Percentiles rank a stretch among this genome's conserved stretches.
Evolutionary conservation across 92 coral and sea anemone genomes (phyloP).

Genomic region (Bergia sp.): DNA sequence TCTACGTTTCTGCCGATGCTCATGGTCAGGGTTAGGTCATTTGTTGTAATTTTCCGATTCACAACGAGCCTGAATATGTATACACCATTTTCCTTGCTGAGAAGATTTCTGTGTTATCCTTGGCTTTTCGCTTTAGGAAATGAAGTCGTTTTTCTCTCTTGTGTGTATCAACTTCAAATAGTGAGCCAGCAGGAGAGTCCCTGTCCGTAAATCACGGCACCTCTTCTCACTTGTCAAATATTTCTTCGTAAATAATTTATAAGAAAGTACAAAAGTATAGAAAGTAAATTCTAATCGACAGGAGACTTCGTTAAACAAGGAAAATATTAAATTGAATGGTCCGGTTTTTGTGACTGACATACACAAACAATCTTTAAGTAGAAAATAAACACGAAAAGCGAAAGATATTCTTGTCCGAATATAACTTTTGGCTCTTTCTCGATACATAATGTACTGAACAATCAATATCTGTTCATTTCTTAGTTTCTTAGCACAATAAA

Average conservation of each 20-base stretch:
- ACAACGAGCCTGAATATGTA: not conserved
- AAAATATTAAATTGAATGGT: constrained; percentile 25
- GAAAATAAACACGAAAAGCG: not conserved
- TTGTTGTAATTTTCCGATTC: not conserved
- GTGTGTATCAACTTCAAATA: not conserved
- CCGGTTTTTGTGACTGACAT: constrained; percentile 26
- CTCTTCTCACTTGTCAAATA: constrained; percentile 20
- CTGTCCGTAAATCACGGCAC: constrained; percentile 2
- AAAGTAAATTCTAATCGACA: constrained; percentile 19
- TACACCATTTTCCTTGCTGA: too few species aligned
- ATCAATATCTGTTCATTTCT: not conserved
- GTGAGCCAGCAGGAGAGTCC: not conserved
- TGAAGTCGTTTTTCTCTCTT: not conserved
- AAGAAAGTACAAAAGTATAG: constrained; percentile 11
- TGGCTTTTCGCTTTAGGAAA: not conserved
- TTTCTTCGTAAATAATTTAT: constrained; percentile 25
- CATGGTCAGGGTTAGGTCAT: not conserved
- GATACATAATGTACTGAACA: constrained; percentile 1
- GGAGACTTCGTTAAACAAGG: constrained; percentile 39
- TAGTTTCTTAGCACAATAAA: constrained; percentile 17
- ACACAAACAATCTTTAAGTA: constrained; percentile 29
- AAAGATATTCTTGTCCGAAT: not conserved
- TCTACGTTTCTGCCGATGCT: not conserved
- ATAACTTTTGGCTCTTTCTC: not conserved
- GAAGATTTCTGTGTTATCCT: not conserved